phyloP scores from a whole-genome alignment of 2,797 vertebrate species.

The Heliangelus exortis region DNA sequence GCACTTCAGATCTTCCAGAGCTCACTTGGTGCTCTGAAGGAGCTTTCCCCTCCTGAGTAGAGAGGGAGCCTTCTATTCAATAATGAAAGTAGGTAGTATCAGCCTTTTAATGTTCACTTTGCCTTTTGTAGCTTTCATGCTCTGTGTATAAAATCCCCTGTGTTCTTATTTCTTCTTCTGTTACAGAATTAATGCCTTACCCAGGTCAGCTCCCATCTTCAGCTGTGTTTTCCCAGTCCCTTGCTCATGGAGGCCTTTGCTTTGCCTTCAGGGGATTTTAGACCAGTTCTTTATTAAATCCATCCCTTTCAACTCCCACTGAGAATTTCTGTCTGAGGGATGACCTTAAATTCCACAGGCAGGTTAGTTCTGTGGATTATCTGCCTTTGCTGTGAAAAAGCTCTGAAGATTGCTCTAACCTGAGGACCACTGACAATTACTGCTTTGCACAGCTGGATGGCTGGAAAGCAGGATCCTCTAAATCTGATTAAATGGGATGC shows the following conservation, averaged over 20 bases:
- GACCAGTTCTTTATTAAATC: not conserved
- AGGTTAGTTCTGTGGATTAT: not conserved
- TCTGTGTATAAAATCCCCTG: not conserved
- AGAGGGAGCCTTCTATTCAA: not conserved
- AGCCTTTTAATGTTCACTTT: not conserved
- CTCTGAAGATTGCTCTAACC: not conserved
- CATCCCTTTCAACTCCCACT: not conserved
- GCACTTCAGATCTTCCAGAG: not conserved
- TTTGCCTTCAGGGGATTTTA: not conserved
- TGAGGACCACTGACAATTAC: not conserved
- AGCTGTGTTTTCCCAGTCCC: not conserved
- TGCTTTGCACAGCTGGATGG: not conserved
- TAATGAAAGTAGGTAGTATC: not conserved
- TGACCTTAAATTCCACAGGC: constrained; percentile 1
- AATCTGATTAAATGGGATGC: constrained; percentile 29
- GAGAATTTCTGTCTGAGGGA: not conserved
- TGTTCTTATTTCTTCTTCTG: not conserved
- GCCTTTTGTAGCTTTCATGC: not conserved
- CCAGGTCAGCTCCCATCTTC: not conserved
- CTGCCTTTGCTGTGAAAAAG: constrained; percentile 37
- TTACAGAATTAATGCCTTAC: not conserved
- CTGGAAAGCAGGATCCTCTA: constrained; percentile 5
- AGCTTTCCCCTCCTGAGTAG: not conserved
- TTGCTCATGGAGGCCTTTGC: not conserved
- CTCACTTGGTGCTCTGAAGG: not conserved